Evolutionary conservation across 2,888 invertebrate genomes (phyloP), one percentile per base, ranked within the genome.

Genomic region (Melieria omissa): DNA sequence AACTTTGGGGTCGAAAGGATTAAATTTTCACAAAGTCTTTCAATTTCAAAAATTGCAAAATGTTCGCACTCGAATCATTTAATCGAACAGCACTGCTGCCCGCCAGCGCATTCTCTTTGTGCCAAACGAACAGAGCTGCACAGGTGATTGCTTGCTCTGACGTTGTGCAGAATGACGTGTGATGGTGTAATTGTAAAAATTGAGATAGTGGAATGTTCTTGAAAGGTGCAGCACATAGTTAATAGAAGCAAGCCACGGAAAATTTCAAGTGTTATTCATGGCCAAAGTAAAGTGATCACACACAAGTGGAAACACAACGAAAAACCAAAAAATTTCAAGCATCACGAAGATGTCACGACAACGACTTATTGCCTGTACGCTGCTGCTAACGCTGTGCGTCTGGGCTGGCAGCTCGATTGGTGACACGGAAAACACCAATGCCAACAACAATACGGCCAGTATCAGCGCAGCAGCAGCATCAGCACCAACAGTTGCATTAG

Each of bases 161-260:
- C 66, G 62, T 16, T 46, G n/a, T 29, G 4, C 12, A 16, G 58
- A 64, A 29, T 74, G 71, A 74, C 71, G 73, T 74, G 73, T 74
- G 57, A 49, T 55, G 41, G 63, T 69, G 68, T 45, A 57, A 46
- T 65, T 62, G 69, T 66, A 57, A 63, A 10, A 73, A 49, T 52
- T 57, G n/a, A n/a, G 10, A 10, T 9, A 12, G 4, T 54, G 49
- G 61, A 74, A 72, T 67, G 60, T 64, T 74, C 70, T 68, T 63
- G 68, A 71, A 71, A 58, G 63, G 45, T 57, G 29, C 29, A 16
- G 64, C 64, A 8, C 12, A 57, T 67, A 54, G 52, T 7, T 60
- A 41, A 55, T 12, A 61, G 62, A 62, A 45, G 7, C 10, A 29
- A 29, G 9, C 44, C 16, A 29, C 9, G 42, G 9, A 5, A 57